phyloP scores from a whole-genome alignment of 1,140 invertebrate species.

The Melitaea cinxia region DNA sequence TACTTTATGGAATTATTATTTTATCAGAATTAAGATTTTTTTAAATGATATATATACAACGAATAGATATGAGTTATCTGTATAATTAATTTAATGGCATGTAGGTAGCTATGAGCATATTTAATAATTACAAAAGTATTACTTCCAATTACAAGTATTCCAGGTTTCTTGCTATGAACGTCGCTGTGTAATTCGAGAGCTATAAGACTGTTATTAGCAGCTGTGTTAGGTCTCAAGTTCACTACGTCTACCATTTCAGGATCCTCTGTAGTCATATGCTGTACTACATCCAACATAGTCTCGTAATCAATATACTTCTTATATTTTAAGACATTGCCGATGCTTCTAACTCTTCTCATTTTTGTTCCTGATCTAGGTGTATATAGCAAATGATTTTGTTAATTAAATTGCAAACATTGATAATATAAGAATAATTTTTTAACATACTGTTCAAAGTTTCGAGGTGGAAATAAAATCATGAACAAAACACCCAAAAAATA shows the following conservation, averaged over 20 bases:
- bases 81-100: not conserved
- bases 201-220: conserved; percentile 55
- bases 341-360: conserved; percentile 53
- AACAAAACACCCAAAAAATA: conserved; percentile 65
- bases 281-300: conserved; percentile 35
- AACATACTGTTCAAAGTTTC: conserved; percentile 65
- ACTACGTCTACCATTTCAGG: conserved; percentile 50
- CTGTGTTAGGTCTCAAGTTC: conserved; percentile 48
- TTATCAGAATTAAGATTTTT: not conserved
- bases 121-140: conserved; percentile 18
- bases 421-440: not conserved
- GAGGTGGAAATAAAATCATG: conserved; percentile 65
- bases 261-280: conserved; percentile 45
- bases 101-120: not conserved
- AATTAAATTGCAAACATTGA: not conserved
- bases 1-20: too few relatives aligned
- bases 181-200: conserved; percentile 67
- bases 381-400: not conserved
- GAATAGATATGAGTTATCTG: too few relatives aligned
- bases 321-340: conserved; percentile 39
- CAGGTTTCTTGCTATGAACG: conserved; percentile 60
- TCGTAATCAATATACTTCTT: conserved; percentile 49
- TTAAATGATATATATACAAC: too few relatives aligned
- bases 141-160: conserved; percentile 69
- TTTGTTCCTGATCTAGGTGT: conserved; percentile 61